Evolutionary conservation across 2,888 invertebrate genomes (phyloP).

Genomic region (Paralinhomoeus sp.): DNA sequence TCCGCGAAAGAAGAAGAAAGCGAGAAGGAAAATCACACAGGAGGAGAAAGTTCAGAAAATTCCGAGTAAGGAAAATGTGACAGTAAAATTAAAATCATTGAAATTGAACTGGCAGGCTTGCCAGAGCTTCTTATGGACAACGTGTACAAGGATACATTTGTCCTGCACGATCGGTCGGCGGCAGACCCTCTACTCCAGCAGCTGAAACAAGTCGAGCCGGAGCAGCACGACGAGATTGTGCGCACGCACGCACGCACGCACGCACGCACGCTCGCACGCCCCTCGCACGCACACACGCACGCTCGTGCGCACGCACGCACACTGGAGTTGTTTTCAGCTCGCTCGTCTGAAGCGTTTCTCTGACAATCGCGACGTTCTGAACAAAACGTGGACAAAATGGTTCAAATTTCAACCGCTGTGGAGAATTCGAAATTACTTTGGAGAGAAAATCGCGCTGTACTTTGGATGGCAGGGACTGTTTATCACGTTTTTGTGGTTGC

Average conservation of each 20-base stretch:
- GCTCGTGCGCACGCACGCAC: too few species aligned
- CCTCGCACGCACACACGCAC: too few species aligned
- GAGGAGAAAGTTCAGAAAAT: too few species aligned
- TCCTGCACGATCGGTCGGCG: conserved; percentile 25
- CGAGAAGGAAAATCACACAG: too few species aligned
- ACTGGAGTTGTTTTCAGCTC: neutral
- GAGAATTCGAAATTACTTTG: conserved; percentile 28
- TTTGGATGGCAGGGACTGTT: conserved; percentile 28
- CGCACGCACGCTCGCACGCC: neutral
- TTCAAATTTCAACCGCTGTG: conserved; percentile 27
- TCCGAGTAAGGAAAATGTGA: too few species aligned
- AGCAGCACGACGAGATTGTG: neutral
- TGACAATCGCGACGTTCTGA: conserved; percentile 9
- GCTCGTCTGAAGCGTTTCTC: neutral
- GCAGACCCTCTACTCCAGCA: conserved; percentile 1
- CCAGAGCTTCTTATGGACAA: conserved; percentile 23
- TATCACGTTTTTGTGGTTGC: conserved; percentile 24
- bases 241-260: neutral
- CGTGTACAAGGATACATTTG: conserved; percentile 21
- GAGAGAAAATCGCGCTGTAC: conserved; percentile 28
- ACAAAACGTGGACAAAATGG: conserved; percentile 20
- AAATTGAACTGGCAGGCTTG: conserved; percentile 16
- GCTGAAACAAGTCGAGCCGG: neutral
- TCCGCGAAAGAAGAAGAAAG: too few species aligned
- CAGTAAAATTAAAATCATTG: too few species aligned